Conservation (phyloP, 2,888 invertebrate genomes). For the Helleia helle region DNA sequence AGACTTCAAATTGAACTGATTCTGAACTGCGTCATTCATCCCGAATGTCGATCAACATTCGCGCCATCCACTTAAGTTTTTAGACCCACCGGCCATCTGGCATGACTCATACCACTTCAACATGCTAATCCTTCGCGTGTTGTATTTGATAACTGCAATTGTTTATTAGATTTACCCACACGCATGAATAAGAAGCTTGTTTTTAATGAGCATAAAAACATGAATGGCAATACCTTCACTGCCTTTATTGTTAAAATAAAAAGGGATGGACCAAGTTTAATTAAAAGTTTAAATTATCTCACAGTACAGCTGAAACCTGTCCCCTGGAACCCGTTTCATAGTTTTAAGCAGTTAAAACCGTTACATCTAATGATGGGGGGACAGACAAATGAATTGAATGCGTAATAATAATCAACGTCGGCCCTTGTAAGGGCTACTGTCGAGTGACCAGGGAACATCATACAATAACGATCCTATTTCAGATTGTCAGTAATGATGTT, state of each 20-base stretch:
- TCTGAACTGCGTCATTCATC: no score
- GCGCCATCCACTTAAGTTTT: no score
- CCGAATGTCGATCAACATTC: no score
- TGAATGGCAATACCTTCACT: background rate
- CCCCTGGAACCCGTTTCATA: conserved; percentile 69
- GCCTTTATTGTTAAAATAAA: conserved; percentile 2
- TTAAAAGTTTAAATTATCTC: conserved; percentile 58
- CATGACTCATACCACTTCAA: no score
- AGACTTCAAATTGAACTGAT: no score
- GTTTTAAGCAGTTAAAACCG: conserved; percentile 73
- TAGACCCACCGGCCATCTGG: no score
- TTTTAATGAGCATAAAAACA: background rate
- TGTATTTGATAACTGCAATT: no score
- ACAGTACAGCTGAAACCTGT: conserved; percentile 61
- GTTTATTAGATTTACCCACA: no score
- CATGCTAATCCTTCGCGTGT: no score
- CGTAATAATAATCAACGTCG: conserved; percentile 50
- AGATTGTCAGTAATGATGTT: no score
- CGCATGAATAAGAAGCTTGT: no score
- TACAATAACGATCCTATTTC: background rate
- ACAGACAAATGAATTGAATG: conserved; percentile 57
- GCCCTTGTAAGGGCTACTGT: conserved; percentile 43
- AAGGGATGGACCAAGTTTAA: conserved; percentile 29
- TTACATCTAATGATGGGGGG: conserved; percentile 73
- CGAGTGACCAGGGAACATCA: conserved; percentile 63